Evolutionary conservation across 2,113 vertebrate genomes (phyloP).

Genomic region (Antechinus stuartii): DNA sequence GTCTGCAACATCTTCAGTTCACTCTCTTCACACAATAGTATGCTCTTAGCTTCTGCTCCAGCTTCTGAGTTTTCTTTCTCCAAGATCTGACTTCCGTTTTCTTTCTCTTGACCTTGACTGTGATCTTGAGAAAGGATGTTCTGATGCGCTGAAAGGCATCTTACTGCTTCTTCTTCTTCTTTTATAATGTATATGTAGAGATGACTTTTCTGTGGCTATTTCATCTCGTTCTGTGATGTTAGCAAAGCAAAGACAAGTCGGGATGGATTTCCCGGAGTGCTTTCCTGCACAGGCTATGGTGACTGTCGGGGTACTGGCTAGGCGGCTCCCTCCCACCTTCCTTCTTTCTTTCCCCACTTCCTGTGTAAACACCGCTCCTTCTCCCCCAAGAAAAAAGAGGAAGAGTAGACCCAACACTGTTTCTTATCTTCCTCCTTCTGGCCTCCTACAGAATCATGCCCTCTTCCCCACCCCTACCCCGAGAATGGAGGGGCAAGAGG

Average conservation of each 20-base stretch:
- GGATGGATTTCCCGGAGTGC: background rate
- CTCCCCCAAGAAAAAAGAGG: background rate
- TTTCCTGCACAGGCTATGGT: background rate
- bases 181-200: constrained; percentile 85
- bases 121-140: constrained; percentile 94
- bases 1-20: constrained; percentile 99
- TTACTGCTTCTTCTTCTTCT: constrained; percentile 88
- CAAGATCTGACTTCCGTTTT: constrained; percentile 90
- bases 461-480: background rate
- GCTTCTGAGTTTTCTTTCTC: constrained; percentile 94
- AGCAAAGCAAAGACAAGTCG: constrained; percentile 38
- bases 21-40: constrained; percentile 99
- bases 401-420: too few relatives aligned
- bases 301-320: background rate
- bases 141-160: constrained; percentile 93
- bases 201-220: constrained; percentile 85
- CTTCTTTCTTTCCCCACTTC: background rate
- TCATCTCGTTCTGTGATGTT: constrained; percentile 91
- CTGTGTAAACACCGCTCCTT: background rate
- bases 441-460: background rate
- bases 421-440: background rate
- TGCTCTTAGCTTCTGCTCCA: constrained; percentile 99
- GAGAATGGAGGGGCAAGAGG: background rate
- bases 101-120: constrained; percentile 92
- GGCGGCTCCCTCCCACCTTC: too few relatives aligned